phyloP scores from a whole-genome alignment of 2,888 invertebrate genomes.

The Phortica okadai region DNA sequence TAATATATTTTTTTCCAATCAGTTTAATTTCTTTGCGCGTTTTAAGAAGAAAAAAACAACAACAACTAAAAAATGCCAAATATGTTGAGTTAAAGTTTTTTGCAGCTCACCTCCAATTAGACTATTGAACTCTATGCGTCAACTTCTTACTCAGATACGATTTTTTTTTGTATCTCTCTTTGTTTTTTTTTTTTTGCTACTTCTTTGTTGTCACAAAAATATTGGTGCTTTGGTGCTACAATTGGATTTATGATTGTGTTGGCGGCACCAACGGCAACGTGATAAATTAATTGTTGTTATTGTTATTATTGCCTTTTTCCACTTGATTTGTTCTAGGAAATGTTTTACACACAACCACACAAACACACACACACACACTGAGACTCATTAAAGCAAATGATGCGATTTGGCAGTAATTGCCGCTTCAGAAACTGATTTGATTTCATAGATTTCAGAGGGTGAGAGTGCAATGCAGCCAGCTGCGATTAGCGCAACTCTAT shows the following conservation, averaged over 20 bases:
- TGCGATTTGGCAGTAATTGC: constrained; percentile 21
- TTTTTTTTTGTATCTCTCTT: too few species aligned
- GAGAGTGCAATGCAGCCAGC: too few species aligned
- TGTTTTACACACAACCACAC: neutral
- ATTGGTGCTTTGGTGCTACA: too few species aligned
- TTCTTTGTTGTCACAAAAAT: too few species aligned
- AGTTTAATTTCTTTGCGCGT: neutral
- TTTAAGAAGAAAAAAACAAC: neutral
- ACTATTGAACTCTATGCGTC: constrained; percentile 20
- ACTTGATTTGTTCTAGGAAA: constrained; percentile 2
- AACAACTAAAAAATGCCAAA: neutral
- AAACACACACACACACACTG: neutral
- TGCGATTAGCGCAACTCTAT: too few species aligned
- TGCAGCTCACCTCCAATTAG: constrained; percentile 10
- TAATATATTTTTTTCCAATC: too few species aligned
- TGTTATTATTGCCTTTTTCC: neutral
- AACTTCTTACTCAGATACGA: neutral
- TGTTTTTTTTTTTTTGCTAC: too few species aligned
- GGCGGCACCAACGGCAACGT: neutral
- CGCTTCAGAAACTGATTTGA: neutral
- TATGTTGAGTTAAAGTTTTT: neutral
- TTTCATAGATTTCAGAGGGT: neutral
- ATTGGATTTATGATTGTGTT: too few species aligned
- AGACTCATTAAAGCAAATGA: neutral
- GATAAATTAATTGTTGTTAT: constrained; percentile 12